These are phyloP conservation scores for Triplophysa dalaica DNA, from an alignment of 2,113 vertebrate species.

Conservation along the genomic window DNA sequence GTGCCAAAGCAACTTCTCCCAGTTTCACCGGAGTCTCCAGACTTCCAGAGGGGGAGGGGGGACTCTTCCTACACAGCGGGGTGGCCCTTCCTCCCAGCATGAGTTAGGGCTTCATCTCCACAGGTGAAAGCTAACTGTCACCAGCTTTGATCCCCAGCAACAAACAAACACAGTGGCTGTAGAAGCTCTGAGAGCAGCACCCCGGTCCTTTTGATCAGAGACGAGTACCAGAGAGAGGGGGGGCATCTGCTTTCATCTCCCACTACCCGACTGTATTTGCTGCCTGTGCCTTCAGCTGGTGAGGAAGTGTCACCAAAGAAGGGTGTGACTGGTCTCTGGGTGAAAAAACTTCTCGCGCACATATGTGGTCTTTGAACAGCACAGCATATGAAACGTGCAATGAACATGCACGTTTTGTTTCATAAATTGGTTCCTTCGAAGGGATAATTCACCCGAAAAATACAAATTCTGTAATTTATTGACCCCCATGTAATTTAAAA, in stretches of 20 bases:
- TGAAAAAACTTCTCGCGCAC: slow-evolving; percentile 42
- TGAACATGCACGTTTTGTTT: slow-evolving; percentile 12
- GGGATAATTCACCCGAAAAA: too few relatives aligned
- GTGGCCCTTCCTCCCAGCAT: slow-evolving; percentile 65
- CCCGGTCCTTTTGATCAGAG: slow-evolving; percentile 76
- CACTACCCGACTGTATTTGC: slow-evolving; percentile 62
- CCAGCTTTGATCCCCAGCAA: slow-evolving; percentile 78
- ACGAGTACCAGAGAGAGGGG: slow-evolving; percentile 53
- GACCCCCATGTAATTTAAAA: too few relatives aligned
- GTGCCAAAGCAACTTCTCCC: slow-evolving; percentile 71
- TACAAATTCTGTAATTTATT: too few relatives aligned
- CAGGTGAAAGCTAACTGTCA: slow-evolving; percentile 80
- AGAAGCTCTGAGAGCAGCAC: slow-evolving; percentile 67
- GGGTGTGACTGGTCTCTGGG: slow-evolving; percentile 50
- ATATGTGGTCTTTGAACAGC: slow-evolving; percentile 1
- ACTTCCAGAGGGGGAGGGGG: slow-evolving; percentile 56
- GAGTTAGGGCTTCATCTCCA: slow-evolving; percentile 70
- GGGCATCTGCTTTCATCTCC: slow-evolving; percentile 70
- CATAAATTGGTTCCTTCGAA: too few relatives aligned
- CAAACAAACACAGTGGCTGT: slow-evolving; percentile 64
- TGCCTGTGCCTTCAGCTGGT: slow-evolving; percentile 57
- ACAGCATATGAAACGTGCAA: slow-evolving; percentile 14
- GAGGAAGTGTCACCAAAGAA: slow-evolving; percentile 57
- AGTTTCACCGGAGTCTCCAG: slow-evolving; percentile 63
- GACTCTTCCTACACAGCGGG: slow-evolving; percentile 72